These are phyloP conservation scores for Enteromius paludinosus DNA, from an alignment of 2,797 vertebrate genomes.

Conservation along the genomic window DNA sequence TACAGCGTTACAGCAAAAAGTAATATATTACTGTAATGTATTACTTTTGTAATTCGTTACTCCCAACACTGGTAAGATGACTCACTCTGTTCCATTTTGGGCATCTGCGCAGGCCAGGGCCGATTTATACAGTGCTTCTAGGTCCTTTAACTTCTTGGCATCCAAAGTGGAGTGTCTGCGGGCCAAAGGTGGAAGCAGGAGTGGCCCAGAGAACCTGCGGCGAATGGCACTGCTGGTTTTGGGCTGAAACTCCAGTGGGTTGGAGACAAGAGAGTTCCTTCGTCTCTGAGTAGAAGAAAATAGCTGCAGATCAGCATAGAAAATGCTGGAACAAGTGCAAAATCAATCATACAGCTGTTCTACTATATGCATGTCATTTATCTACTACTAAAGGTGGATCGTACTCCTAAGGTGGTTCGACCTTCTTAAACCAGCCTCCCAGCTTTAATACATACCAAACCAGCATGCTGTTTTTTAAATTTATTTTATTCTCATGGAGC, in stretches of 20 bases:
- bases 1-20: too few species aligned
- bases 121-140: slow-evolving; percentile 71
- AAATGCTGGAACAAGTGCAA: not conserved
- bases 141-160: slow-evolving; percentile 62
- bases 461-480: too few species aligned
- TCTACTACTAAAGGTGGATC: too few species aligned
- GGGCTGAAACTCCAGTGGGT: slow-evolving; percentile 40
- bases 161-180: slow-evolving; percentile 77
- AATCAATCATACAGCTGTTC: not conserved
- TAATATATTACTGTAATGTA: too few species aligned
- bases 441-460: too few species aligned
- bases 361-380: not conserved
- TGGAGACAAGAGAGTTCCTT: slow-evolving; percentile 66
- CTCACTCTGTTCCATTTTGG: slow-evolving; percentile 55
- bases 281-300: slow-evolving; percentile 66
- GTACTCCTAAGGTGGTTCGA: too few species aligned
- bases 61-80: too few species aligned
- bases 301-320: not conserved
- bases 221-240: slow-evolving; percentile 69
- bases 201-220: slow-evolving; percentile 82
- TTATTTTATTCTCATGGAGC: too few species aligned
- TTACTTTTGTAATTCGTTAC: too few species aligned
- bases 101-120: slow-evolving; percentile 77
- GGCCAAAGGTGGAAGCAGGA: slow-evolving; percentile 78
- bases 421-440: too few species aligned